Percentiles rank a stretch among this genome's conserved stretches.
Conservation (phyloP, 1,140 invertebrate genomes). For the Zaprionus capensis region DNA sequence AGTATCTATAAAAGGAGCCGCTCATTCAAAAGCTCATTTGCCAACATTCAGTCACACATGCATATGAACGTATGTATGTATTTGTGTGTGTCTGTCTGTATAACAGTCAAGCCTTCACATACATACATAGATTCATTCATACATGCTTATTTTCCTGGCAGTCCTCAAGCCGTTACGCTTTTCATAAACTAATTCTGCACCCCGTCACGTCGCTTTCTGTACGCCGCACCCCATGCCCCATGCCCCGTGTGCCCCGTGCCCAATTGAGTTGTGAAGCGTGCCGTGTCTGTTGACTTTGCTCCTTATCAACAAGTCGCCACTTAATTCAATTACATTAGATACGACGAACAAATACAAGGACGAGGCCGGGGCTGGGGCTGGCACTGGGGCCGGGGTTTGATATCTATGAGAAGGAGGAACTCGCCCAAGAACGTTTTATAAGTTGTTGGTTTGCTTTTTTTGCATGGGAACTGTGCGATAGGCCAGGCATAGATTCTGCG, state of each 20-base stretch:
- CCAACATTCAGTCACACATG: neutral
- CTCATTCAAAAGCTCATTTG: conserved; percentile 20
- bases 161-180: conserved; percentile 24
- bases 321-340: conserved; percentile 72
- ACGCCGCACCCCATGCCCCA: neutral
- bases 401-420: conserved; percentile 5
- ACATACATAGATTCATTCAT: conserved; percentile 5
- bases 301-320: conserved; percentile 68
- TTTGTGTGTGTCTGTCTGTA: neutral
- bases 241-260: neutral
- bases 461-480: conserved; percentile 21
- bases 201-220: conserved; percentile 2
- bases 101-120: neutral
- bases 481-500: conserved; percentile 41
- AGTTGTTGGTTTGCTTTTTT: conserved; percentile 5
- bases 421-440: conserved; percentile 1
- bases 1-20: conserved; percentile 4
- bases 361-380: conserved; percentile 20
- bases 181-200: conserved; percentile 44
- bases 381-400: neutral
- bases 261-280: conserved; percentile 62
- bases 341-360: conserved; percentile 49
- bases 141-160: conserved; percentile 22
- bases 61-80: neutral
- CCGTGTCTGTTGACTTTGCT: conserved; percentile 64